Evolutionary conservation across 2,797 vertebrate genomes (phyloP), one percentile per base, ranked within the genome.

Genomic region (Lutra lutra): DNA sequence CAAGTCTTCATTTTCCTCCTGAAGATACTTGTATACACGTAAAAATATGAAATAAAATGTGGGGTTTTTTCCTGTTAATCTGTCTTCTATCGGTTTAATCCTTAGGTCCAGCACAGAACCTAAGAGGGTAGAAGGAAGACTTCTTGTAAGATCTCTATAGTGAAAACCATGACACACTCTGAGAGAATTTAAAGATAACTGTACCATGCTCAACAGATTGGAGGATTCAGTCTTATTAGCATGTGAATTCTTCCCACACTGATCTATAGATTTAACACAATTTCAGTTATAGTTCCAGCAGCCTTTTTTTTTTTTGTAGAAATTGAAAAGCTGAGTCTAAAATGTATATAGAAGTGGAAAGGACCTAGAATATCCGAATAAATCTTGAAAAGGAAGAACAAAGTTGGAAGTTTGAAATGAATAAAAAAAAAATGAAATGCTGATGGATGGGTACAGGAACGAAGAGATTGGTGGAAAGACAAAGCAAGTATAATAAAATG

Each of bases 31-130:
- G 29, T 79, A 64, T 62, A 64, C 23, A 29, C 23, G 18, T 86
- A 73, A 58, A 62, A 64, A 90, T 79, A 87, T 64, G 17, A 80
- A 85, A 40, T 80, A 95, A 86, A 95, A 51, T n/a, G 25, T 73
- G 21, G 21, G 32, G 15, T 78, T 89, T 89, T 72, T 83, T 62
- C 15, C 54, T 66, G 21, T 80, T 86, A 23, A 70, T 79, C 43
- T 27, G 4, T 79, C 40, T 84, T 70, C 38, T 48, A 48, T 78
- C 9, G 7, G 29, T 48, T 90, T 85, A 72, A 54, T 12, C 89
- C 58, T 84, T 68, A 66, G 46, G 48, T 68, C 70, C 40, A 85
- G 25, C 23, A 82, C 23, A 90, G 48, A 66, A 85, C 60, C 38
- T 29, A 77, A 68, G 51, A 68, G 32, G 5, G 15, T 70, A 78